A percentile compares a stretch with the other conserved stretches of the same genome.
These are phyloP conservation scores for Stenodera caucasica DNA, from an alignment of 2,888 invertebrate genomes.

Conservation along the genomic window DNA sequence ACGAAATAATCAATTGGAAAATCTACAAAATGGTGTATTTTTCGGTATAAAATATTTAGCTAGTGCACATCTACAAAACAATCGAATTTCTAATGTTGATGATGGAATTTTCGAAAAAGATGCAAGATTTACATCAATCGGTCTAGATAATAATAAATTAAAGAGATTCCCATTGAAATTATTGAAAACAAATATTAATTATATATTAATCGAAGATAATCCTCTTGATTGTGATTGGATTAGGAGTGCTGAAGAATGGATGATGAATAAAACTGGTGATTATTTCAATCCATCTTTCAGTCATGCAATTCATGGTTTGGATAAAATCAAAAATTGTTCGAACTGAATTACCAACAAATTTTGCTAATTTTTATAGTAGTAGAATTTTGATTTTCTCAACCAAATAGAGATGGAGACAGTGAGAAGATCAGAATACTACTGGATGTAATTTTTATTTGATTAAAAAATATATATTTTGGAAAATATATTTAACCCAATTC, in stretches of 20 bases:
- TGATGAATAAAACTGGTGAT: background rate
- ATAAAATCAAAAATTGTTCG: background rate
- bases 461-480: too few relatives aligned
- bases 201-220: background rate
- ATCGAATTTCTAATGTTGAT: background rate
- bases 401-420: too few relatives aligned
- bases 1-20: background rate
- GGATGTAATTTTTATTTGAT: too few relatives aligned
- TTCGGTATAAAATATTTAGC: background rate
- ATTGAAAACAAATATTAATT: background rate
- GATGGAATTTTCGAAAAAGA: background rate
- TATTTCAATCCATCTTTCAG: background rate
- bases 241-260: background rate
- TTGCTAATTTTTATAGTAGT: too few relatives aligned
- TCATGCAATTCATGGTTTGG: background rate
- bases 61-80: background rate
- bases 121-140: background rate
- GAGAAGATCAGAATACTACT: too few relatives aligned
- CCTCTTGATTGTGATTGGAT: background rate
- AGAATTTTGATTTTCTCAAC: too few relatives aligned
- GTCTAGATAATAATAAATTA: conserved; percentile 3
- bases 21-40: background rate
- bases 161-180: background rate
- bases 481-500: too few relatives aligned
- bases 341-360: too few relatives aligned